Evolutionary conservation across 2,888 invertebrate genomes (phyloP).

Genomic region (Stenchaetothrips biformis): DNA sequence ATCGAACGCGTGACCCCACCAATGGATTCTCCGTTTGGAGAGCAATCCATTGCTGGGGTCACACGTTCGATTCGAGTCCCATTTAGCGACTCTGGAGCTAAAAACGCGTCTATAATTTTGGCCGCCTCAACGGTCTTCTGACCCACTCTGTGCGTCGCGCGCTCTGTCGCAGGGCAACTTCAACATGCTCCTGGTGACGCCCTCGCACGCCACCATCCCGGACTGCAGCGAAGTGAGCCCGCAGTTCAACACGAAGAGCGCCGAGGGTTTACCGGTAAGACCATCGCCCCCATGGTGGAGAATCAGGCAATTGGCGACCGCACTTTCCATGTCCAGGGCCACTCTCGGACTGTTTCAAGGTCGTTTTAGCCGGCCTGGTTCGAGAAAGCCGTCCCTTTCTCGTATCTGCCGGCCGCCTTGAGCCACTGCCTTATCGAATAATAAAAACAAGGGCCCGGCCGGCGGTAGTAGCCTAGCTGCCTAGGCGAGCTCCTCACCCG

Average conservation of each 20-base stretch:
- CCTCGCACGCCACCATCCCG: conserved; percentile 61
- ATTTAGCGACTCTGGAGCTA: no score
- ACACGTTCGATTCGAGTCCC: no score
- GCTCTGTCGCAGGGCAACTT: conserved; percentile 44
- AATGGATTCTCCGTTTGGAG: no score
- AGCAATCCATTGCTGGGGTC: no score
- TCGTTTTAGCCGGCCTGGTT: no score
- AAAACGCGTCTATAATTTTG: no score
- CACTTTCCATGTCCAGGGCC: no score
- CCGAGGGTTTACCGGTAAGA: conserved; percentile 49
- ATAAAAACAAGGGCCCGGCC: neutral
- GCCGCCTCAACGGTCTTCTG: no score
- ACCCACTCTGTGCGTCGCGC: conserved; percentile 18
- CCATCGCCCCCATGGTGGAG: no score
- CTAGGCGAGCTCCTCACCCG: conserved; percentile 21
- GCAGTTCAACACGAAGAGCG: conserved; percentile 56
- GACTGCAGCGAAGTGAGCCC: conserved; percentile 72
- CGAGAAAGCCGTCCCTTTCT: conserved; percentile 14
- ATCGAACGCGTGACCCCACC: no score
- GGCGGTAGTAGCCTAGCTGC: neutral
- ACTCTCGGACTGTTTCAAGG: no score
- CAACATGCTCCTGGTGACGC: conserved; percentile 58
- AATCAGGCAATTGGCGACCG: no score
- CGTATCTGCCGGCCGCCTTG: conserved; percentile 15
- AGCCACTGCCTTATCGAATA: conserved; percentile 27